These are phyloP conservation scores for Todus mexicanus DNA, from an alignment of 2,797 vertebrate genomes.

Conservation along the genomic window DNA sequence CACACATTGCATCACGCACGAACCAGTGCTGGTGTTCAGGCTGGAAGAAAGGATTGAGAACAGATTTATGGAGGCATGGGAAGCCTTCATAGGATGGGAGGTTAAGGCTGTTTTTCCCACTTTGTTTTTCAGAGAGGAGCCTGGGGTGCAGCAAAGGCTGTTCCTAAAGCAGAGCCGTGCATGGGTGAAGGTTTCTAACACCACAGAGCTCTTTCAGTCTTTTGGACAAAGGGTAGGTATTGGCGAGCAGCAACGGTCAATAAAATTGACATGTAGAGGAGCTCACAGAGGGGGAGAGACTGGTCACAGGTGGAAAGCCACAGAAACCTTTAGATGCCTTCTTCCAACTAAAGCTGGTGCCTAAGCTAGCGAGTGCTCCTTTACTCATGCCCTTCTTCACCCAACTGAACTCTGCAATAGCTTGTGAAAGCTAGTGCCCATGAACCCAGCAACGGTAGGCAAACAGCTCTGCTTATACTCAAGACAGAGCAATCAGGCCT, in stretches of 20 bases:
- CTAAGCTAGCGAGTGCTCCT: not conserved
- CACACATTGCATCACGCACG: fast-evolving
- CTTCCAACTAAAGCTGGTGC: not conserved
- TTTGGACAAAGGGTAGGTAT: not conserved
- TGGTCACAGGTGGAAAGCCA: not conserved
- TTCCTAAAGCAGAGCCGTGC: not conserved
- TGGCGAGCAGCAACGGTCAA: not conserved
- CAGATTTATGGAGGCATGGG: not conserved
- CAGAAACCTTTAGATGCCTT: not conserved
- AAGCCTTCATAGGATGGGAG: not conserved
- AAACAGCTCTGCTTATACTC: not conserved
- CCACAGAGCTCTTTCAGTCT: not conserved
- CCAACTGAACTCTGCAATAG: not conserved
- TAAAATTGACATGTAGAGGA: not conserved
- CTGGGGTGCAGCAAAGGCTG: not conserved
- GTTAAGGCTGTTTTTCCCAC: not conserved
- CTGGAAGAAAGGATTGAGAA: not conserved
- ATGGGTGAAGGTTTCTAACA: not conserved
- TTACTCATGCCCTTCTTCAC: not conserved
- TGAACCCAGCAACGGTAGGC: not conserved
- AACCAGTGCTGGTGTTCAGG: not conserved
- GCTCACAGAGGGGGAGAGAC: not conserved
- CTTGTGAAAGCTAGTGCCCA: not conserved
- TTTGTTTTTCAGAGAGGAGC: not conserved
- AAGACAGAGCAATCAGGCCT: not conserved